These are phyloP conservation scores for Drosophila rhopaloa DNA, from an alignment of 1,140 invertebrate species.

Conservation along the genomic window DNA sequence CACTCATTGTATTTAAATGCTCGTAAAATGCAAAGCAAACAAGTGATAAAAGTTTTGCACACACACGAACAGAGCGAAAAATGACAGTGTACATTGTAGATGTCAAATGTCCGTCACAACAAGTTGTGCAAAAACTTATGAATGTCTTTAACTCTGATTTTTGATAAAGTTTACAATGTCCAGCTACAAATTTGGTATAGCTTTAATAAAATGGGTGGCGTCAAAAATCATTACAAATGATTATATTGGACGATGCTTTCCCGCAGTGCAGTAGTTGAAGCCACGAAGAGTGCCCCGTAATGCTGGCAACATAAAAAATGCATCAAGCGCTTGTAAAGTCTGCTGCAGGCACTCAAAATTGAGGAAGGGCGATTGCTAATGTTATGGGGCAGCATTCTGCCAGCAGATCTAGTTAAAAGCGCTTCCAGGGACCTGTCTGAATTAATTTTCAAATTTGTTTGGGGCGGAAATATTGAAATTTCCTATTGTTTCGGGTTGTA, in stretches of 20 bases:
- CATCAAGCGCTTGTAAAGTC: constrained; percentile 58
- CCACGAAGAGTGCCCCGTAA: constrained; percentile 48
- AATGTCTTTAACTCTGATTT: too few relatives aligned
- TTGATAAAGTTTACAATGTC: too few relatives aligned
- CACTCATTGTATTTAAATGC: constrained; percentile 70
- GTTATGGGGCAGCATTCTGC: constrained; percentile 18
- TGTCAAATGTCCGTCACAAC: too few relatives aligned
- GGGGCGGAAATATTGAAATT: constrained; percentile 22
- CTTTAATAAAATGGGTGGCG: too few relatives aligned
- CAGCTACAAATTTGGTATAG: too few relatives aligned
- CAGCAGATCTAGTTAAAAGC: constrained; percentile 11
- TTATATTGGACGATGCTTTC: neutral
- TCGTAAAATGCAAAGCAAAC: constrained; percentile 66
- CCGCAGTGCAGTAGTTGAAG: constrained; percentile 1
- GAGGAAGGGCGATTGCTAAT: constrained; percentile 18
- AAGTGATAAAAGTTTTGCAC: constrained; percentile 69
- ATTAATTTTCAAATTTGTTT: constrained; percentile 42
- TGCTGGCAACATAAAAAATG: constrained; percentile 72
- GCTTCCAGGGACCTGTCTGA: constrained; percentile 39
- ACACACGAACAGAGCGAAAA: constrained; percentile 17
- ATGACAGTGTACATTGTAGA: too few relatives aligned
- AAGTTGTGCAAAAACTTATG: too few relatives aligned
- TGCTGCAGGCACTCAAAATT: constrained; percentile 36
- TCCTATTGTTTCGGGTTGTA: constrained; percentile 24
- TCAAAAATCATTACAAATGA: too few relatives aligned